Base-by-base conservation (phyloP, 1,140 invertebrate species). In the Pissodes strobi region DNA sequence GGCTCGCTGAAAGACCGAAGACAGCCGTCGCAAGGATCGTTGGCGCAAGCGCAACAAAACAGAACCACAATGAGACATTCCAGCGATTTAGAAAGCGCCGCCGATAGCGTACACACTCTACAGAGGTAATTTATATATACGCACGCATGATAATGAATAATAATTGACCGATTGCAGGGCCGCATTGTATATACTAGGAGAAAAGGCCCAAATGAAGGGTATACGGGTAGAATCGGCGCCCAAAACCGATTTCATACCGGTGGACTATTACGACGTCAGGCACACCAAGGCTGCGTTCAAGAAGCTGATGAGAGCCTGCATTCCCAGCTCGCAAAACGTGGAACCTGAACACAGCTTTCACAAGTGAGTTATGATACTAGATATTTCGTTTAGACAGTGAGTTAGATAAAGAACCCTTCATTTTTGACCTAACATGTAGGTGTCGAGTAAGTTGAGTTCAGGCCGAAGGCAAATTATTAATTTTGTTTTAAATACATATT, bases 201-300 rank as follows among this genome's bases (percentile, higher is more conserved):
- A 83, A 70, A 82, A 83, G 69, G 82, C 82, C 1, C 82, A 83
- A 64, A 82, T 83, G 49, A 78, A 89, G 82, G 89, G 88, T 1
- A 84, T 90, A 25, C 90, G 90, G 73, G 81, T 87, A 1, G 88
- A 91, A 70, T 83, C 85, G 2, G 82, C 82, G 2, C 84, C 86
- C 2, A 90, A 88, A 79, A 89, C 89, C 57, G 94, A 96, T 74
- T 95, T 94, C 71, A 93, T 98, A 73, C 93, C 95, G 12, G 91
- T 98, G 0, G 95, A 98, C 73, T 95, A 94, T 83, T 90, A 89
- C 60, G 96, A 98, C 73, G 89, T 95, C 13, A 83, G 94, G 41
- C 91, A 94, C 74, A 90, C 94, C 0, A 95, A 96, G 75, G 86
- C 91, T 25, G 91, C 95, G 30, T 98, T 98, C 81, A 98, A 98